These are phyloP conservation scores for Hydractinia symbiolongicarpus DNA, from an alignment of 30 jellyfish, hydroid and myxozoan genomes.

Conservation along the genomic window DNA sequence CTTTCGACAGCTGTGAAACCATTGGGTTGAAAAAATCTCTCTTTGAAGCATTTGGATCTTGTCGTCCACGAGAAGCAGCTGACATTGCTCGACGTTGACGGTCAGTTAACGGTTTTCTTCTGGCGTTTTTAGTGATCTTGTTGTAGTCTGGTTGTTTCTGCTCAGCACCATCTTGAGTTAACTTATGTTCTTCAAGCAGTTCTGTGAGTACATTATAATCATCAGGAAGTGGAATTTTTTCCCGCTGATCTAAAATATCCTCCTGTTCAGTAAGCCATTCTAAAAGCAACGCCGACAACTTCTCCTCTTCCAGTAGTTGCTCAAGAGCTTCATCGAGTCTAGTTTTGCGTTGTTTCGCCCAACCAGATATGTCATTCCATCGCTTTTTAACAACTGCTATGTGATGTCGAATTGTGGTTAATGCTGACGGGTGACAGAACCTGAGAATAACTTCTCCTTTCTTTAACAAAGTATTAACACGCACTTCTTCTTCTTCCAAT, in stretches of 20 bases:
- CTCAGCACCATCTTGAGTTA: constrained; percentile 62
- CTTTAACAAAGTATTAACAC: constrained; percentile 65
- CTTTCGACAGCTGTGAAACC: constrained; percentile 69
- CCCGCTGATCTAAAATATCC: constrained; percentile 60
- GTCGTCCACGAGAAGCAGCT: constrained; percentile 26
- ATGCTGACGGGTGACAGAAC: constrained; percentile 93
- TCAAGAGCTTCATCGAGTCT: constrained; percentile 75
- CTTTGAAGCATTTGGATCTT: constrained; percentile 51
- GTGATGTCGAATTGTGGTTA: constrained; percentile 82
- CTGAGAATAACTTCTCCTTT: constrained; percentile 92
- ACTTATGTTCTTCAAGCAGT: constrained; percentile 70
- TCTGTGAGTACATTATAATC: constrained; percentile 73
- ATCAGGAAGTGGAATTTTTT: constrained; percentile 60
- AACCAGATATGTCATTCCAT: constrained; percentile 88
- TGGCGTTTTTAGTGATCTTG: constrained; percentile 76
- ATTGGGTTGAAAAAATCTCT: constrained; percentile 79
- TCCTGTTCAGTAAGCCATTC: constrained; percentile 87
- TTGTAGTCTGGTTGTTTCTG: constrained; percentile 79
- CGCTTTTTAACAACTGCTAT: constrained; percentile 65
- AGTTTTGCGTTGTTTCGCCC: constrained; percentile 93
- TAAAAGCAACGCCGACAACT: constrained; percentile 42
- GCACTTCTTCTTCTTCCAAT: constrained; percentile 63
- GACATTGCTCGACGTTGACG: constrained; percentile 49
- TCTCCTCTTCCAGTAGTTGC: constrained; percentile 62
- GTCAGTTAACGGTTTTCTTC: constrained; percentile 59